Percentiles rank a stretch among this genome's conserved stretches.
Conservation (phyloP, 2,113 vertebrate genomes). For the Kryptolebias marmoratus region DNA sequence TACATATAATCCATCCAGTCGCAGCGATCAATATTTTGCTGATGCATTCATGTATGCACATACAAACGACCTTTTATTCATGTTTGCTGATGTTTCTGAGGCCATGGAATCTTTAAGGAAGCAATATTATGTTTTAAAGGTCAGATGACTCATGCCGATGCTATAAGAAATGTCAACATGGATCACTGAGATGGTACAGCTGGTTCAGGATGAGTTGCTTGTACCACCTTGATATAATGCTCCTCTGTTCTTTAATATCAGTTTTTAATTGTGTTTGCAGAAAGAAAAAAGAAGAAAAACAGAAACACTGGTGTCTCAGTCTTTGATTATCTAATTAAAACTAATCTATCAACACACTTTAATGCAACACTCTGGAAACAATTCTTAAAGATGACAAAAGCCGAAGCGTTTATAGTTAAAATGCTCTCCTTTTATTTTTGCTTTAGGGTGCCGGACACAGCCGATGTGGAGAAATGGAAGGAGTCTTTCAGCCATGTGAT, state of each 20-base stretch:
- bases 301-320: too few species aligned
- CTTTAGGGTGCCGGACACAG: constrained; percentile 79
- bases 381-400: neutral
- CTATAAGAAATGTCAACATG: constrained; percentile 17
- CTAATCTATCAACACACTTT: neutral
- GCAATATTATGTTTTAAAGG: neutral
- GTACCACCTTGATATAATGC: neutral
- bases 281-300: too few species aligned
- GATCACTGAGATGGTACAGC: neutral
- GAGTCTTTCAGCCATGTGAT: constrained; percentile 88
- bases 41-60: neutral
- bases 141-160: neutral
- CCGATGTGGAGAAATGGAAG: constrained; percentile 90
- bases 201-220: neutral
- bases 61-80: neutral
- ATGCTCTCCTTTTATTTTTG: neutral
- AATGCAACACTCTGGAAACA: neutral
- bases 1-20: neutral
- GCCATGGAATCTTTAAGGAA: neutral
- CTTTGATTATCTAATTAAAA: neutral
- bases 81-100: neutral
- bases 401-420: neutral
- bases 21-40: constrained; percentile 2
- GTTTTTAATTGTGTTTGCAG: too few species aligned
- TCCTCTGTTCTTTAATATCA: neutral